Base-by-base conservation (phyloP, 2,113 vertebrate genomes). In the Seriola rivoliana region DNA sequence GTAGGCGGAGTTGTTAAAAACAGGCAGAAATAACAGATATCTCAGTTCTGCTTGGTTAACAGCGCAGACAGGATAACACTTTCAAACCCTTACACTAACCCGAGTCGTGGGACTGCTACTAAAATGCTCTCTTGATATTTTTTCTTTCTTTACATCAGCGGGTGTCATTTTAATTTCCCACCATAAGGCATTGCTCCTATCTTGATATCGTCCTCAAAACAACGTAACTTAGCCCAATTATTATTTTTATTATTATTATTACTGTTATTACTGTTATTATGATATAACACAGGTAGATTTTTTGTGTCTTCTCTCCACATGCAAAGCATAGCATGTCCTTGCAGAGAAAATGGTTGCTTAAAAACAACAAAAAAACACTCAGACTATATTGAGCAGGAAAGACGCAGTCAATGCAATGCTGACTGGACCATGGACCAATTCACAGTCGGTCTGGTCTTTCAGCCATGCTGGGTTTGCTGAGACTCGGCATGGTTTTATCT, bases 401-500 rank as follows among this genome's bases (percentile, higher is more conserved):
- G 52, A 70, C 54, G 25, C 76, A 10, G 74, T 34, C 68, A 68
- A 82, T 42, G 10, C 69, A 66, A 3, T 50, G 46, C 59, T 74
- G 57, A 85, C 71, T 71, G 58, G 40, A 75, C 48, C 79, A 36
- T 55, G 58, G 48, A 86, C 32, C 71, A 36, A 50, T 29, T 71
- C 83, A 55, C 54, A 5, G 42, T 48, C 19, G 50, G 59, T 78
- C 10, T 6, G 46, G 42, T 75, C 63, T 71, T 5, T 71, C 72
- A 48, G 77, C 67, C 54, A 5, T 80, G 70, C 78, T 71, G 48
- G 59, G 21, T 46, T 54, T 85, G 57, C 68, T 67, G 81, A 75
- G 54, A 44, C 70, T 59, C 81, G 4, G 62, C 67, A 50, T 2
- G 10, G 2, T 38, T 66, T 79, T 80, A 91, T 93, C 77, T 82